Percentiles rank a stretch among this genome's conserved stretches.
Conservation (phyloP, 2,888 invertebrate species). For the Ctena decussata region DNA sequence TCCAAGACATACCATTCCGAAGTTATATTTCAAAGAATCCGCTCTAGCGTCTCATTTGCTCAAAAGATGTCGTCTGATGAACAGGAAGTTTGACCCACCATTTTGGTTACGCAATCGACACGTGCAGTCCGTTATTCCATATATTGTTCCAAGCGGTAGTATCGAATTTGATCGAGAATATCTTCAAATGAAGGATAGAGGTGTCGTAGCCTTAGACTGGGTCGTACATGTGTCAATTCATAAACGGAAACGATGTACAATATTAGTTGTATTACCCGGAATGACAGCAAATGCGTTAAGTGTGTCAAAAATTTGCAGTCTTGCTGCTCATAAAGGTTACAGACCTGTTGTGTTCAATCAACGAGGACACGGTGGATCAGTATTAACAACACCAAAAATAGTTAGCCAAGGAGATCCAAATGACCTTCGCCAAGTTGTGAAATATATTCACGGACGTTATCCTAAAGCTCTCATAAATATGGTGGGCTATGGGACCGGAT, state of each 20-base stretch:
- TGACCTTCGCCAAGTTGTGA: conserved; percentile 81
- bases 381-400: conserved; percentile 80
- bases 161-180: conserved; percentile 77
- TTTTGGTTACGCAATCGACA: conserved; percentile 77
- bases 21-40: conserved; percentile 81
- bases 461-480: conserved; percentile 76
- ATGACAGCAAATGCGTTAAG: conserved; percentile 73
- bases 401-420: conserved; percentile 81
- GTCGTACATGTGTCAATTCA: conserved; percentile 68
- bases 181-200: conserved; percentile 81
- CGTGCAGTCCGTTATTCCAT: conserved; percentile 77
- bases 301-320: conserved; percentile 68
- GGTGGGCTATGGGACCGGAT: conserved; percentile 79
- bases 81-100: conserved; percentile 74
- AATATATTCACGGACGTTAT: conserved; percentile 74
- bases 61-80: conserved; percentile 75
- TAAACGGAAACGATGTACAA: conserved; percentile 66
- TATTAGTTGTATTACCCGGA: conserved; percentile 80
- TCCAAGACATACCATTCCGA: conserved; percentile 65
- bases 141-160: conserved; percentile 59
- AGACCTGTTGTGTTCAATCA: conserved; percentile 82
- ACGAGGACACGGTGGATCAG: conserved; percentile 78
- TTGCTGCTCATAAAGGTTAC: conserved; percentile 75
- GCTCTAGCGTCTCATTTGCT: conserved; percentile 78
- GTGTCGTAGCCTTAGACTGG: conserved; percentile 84